phyloP scores from a whole-genome alignment of 2,888 invertebrate genomes.

The Girardia tigrina region DNA sequence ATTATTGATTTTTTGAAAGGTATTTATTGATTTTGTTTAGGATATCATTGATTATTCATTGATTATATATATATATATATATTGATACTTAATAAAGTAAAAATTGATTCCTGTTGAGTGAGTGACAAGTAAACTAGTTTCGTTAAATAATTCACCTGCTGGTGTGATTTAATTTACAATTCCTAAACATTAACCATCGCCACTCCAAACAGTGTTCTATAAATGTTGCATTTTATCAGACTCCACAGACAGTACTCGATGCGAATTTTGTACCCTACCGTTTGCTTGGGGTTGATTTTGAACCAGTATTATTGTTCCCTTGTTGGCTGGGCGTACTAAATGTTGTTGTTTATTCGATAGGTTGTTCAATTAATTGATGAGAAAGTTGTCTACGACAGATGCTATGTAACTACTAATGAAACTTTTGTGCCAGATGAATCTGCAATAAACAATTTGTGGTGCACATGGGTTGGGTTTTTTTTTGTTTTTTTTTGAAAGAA shows the following conservation, averaged over 20 bases:
- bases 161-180: constrained; percentile 19
- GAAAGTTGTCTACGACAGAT: constrained; percentile 20
- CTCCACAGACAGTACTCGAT: not conserved
- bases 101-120: not conserved
- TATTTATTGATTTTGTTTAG: too few species aligned
- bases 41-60: too few species aligned
- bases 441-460: not conserved
- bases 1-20: too few species aligned
- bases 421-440: constrained; percentile 15
- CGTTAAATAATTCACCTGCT: constrained; percentile 12
- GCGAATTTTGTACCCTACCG: not conserved
- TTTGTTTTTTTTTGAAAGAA: not conserved
- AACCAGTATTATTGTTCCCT: not conserved
- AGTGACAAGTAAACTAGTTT: not conserved
- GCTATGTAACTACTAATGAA: constrained; percentile 15
- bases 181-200: constrained; percentile 17
- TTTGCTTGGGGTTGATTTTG: not conserved
- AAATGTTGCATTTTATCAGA: constrained; percentile 23
- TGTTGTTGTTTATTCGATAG: constrained; percentile 2
- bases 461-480: constrained; percentile 9
- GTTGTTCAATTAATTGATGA: constrained; percentile 14
- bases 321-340: not conserved
- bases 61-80: not conserved
- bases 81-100: constrained; percentile 15
- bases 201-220: not conserved